Evolutionary conservation across 2,113 vertebrate genomes (phyloP).

Genomic region (Mormoops blainvillei): DNA sequence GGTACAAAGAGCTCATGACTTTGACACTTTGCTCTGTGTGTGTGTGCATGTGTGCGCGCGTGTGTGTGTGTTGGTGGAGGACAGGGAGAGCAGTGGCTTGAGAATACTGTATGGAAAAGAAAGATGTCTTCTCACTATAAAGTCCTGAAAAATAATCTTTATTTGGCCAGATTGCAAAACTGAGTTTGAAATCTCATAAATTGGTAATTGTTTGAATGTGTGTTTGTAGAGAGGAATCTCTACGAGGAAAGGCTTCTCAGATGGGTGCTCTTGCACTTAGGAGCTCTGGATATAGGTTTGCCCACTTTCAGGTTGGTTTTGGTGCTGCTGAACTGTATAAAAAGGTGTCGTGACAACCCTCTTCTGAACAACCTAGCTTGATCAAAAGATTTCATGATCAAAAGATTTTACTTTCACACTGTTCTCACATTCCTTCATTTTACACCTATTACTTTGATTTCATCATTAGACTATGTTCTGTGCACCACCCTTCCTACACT

Average conservation of each 20-base stretch:
- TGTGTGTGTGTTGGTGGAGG: not conserved
- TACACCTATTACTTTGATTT: not conserved
- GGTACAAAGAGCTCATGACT: constrained; percentile 64
- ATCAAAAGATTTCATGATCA: not conserved
- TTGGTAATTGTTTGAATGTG: not conserved
- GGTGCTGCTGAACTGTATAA: not conserved
- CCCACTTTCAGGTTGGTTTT: not conserved
- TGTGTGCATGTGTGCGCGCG: not conserved
- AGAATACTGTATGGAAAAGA: constrained; percentile 42
- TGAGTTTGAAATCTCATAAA: not conserved
- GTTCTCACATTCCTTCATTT: not conserved
- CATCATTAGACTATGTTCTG: not conserved
- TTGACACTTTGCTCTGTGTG: constrained; percentile 46
- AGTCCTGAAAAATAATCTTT: not conserved
- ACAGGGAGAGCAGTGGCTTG: not conserved
- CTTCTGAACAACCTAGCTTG: not conserved
- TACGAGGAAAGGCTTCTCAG: not conserved
- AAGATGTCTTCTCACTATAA: constrained; percentile 23
- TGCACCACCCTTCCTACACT: not conserved
- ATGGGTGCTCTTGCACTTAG: not conserved
- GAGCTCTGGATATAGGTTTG: not conserved
- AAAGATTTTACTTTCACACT: not conserved
- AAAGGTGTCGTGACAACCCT: not conserved
- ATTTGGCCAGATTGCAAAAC: not conserved
- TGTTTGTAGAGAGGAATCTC: not conserved